Conservation (phyloP, 2,797 vertebrate genomes). For the Enteromius paludinosus region DNA sequence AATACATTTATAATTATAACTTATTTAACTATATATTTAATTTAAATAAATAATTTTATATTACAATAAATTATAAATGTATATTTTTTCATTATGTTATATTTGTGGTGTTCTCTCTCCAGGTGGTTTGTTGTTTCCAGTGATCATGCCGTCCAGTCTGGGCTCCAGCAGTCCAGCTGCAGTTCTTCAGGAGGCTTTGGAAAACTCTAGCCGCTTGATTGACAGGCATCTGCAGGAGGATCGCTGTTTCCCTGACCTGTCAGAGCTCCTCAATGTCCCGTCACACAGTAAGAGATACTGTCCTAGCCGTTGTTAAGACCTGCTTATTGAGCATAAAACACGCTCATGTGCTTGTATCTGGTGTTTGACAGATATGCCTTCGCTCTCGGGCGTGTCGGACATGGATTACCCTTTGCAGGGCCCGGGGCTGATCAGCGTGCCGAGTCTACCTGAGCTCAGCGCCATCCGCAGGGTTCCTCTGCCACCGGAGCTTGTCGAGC, state of each 20-base stretch:
- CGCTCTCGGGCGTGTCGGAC: constrained; percentile 93
- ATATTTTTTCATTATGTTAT: background rate
- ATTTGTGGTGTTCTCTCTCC: background rate
- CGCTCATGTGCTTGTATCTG: background rate
- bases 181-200: constrained; percentile 84
- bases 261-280: constrained; percentile 87
- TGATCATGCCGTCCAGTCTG: constrained; percentile 83
- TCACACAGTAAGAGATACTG: constrained; percentile 82
- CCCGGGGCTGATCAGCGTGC: constrained; percentile 87
- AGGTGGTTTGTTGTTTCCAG: constrained; percentile 8
- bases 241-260: constrained; percentile 91
- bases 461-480: constrained; percentile 90
- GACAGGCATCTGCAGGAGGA: constrained; percentile 91
- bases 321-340: background rate
- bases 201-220: constrained; percentile 86
- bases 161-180: constrained; percentile 77
- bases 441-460: constrained; percentile 92
- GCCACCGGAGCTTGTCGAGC: constrained; percentile 95
- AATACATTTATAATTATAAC: too few relatives aligned
- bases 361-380: constrained; percentile 84
- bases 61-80: too few relatives aligned
- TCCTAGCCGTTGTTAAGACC: background rate
- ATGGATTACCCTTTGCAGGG: constrained; percentile 99
- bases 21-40: too few relatives aligned
- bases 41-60: too few relatives aligned